phyloP scores from a whole-genome alignment of 2,888 invertebrate genomes.

The Oscheius sp. region DNA sequence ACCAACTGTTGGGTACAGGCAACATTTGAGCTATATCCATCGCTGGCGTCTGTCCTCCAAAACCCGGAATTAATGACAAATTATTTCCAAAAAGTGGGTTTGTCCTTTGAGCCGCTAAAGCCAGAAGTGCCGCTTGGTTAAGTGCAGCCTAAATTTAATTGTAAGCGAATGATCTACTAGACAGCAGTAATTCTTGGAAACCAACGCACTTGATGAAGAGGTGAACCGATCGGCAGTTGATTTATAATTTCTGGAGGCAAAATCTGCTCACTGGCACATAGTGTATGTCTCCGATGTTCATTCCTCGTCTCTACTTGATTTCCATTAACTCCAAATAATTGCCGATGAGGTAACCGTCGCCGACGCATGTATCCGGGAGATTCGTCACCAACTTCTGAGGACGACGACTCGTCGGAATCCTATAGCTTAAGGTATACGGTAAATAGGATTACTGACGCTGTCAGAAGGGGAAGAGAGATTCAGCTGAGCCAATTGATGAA shows the following conservation, averaged over 20 bases:
- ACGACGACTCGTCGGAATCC: conserved; percentile 66
- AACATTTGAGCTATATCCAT: conserved; percentile 39
- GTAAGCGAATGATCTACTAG: not conserved
- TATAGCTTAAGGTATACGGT: conserved; percentile 33
- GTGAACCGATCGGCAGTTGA: conserved; percentile 37
- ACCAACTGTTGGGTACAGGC: conserved; percentile 44
- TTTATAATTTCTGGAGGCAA: conserved; percentile 48
- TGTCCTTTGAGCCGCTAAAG: conserved; percentile 17
- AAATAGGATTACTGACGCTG: conserved; percentile 45
- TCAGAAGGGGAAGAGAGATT: conserved; percentile 60
- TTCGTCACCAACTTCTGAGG: conserved; percentile 56
- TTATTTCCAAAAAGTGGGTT: conserved; percentile 8
- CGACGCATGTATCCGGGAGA: conserved; percentile 39
- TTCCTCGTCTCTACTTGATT: conserved; percentile 33
- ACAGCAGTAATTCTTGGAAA: too few species aligned
- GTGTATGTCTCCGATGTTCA: conserved; percentile 55
- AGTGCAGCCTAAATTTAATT: conserved; percentile 25
- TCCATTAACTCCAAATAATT: conserved; percentile 9
- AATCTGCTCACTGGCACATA: conserved; percentile 61
- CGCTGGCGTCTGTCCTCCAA: conserved; percentile 29
- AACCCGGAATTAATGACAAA: conserved; percentile 33
- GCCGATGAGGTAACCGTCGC: conserved; percentile 1
- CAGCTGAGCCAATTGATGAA: conserved; percentile 64
- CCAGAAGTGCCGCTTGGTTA: conserved; percentile 23
- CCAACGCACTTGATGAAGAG: conserved; percentile 26